Evolutionary conservation across 2,888 invertebrate species (phyloP).

Genomic region (Macrosiphum euphorbiae): DNA sequence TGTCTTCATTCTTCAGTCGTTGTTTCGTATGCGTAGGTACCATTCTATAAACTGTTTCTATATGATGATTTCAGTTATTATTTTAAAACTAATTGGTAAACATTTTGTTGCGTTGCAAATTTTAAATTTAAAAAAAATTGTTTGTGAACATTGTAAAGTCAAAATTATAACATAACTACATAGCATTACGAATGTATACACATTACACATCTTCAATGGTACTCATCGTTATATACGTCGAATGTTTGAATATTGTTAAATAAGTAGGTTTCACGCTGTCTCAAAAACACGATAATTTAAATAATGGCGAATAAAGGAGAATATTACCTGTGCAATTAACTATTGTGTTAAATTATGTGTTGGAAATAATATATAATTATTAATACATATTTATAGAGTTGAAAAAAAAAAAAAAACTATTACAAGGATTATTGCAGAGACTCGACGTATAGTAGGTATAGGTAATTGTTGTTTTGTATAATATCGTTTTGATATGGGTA

Average conservation of each 20-base stretch:
- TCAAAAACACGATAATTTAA: neutral
- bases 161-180: neutral
- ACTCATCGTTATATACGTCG: too few species aligned
- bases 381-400: constrained; percentile 8
- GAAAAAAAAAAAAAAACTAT: neutral
- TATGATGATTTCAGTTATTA: neutral
- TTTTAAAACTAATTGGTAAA: neutral
- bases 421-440: neutral
- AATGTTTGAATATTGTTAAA: neutral
- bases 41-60: neutral
- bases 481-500: neutral
- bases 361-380: neutral
- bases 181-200: neutral
- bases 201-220: neutral
- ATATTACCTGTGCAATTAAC: neutral
- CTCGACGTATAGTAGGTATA: neutral
- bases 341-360: neutral
- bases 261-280: neutral
- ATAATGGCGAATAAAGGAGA: neutral
- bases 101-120: neutral
- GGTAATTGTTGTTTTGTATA: neutral
- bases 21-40: neutral
- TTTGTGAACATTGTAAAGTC: neutral
- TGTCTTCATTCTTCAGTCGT: neutral
- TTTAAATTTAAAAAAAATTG: neutral